Base-by-base conservation (phyloP, 2,113 vertebrate species). In the Galemys pyrenaicus region DNA sequence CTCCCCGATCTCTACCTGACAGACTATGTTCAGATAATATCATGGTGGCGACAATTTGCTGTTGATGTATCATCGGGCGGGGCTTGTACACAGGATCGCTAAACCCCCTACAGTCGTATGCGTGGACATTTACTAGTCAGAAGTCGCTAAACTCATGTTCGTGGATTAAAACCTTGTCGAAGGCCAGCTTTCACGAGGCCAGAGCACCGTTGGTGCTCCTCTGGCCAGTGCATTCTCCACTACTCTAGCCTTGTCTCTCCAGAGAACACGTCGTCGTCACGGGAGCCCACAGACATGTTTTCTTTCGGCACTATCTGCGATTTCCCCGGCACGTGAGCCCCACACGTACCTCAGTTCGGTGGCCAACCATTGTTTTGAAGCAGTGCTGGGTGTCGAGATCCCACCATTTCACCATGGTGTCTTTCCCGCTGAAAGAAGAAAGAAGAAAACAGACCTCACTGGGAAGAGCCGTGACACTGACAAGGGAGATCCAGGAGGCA, bases 351-450 rank as follows among this genome's bases (percentile, higher is more conserved):
- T 99, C 99, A 32, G 99, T 98, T 85, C 99, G 99, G 96, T 99
- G 99, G 87, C 99, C 99, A 96, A 99, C 98, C 97, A 99, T 98
- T 35, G 99, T 99, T 98, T 99, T 99, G 97, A 99, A 99, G 97
- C 99, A 99, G 96, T 99, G 99, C 94, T 99, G 99, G 0, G 99
- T 99, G 91, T 99, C 99, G 97, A 99, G 97, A 91, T 99, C 99
- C 99, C 99, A 99, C 99, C 99, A 99, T 96, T 99, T 99, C 95
- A 99, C 99, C 97, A 99, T 95, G 0, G 98, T 99, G 97, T 99
- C 99, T 96, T 99, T 99, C 62, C 99, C 99, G 70, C 99, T 99
- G 96, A 1, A 95, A 94, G 24, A 80, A 96, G 82, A 94, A 89
- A 89, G 0, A 16, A 93, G 67, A 26, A 30, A 35, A 41, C 26